Evolutionary conservation across 2,113 vertebrate genomes (phyloP).

Genomic region (Danionella cerebrum): DNA sequence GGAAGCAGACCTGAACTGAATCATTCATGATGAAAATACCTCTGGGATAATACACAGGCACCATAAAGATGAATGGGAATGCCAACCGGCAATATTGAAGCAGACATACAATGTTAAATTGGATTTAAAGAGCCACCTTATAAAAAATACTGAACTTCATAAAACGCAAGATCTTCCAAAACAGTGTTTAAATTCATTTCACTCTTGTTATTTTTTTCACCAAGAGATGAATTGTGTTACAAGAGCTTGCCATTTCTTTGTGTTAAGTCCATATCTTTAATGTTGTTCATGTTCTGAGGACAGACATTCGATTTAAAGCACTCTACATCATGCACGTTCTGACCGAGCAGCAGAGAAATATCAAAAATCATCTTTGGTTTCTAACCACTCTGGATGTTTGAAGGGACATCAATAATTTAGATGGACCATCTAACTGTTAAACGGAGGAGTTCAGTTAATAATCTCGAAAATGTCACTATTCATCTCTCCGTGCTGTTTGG

Average conservation of each 20-base stretch:
- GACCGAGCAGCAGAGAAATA: constrained; percentile 14
- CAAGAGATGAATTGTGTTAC: too few species aligned
- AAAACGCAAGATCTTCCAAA: neutral
- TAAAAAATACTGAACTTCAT: neutral
- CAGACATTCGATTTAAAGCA: constrained; percentile 42
- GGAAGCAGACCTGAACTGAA: too few species aligned
- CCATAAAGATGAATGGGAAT: neutral
- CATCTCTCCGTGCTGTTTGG: neutral
- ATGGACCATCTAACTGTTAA: neutral
- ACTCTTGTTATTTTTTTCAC: too few species aligned
- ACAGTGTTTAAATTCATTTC: neutral
- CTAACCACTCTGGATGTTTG: constrained; percentile 28
- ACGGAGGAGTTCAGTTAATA: constrained; percentile 1
- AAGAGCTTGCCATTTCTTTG: neutral
- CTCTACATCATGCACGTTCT: constrained; percentile 16
- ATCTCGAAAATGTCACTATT: neutral
- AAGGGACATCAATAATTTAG: constrained; percentile 21
- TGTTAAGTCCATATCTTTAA: constrained; percentile 11
- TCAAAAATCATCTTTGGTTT: constrained; percentile 26
- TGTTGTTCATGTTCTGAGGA: constrained; percentile 19
- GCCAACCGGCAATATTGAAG: too few species aligned
- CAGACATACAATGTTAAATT: too few species aligned
- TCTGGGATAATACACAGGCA: too few species aligned
- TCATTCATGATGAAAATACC: too few species aligned
- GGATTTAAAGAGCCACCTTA: too few species aligned